Percentiles rank a stretch among this genome's conserved stretches.
These are phyloP conservation scores for Coleophora flavipennella DNA, from an alignment of 2,888 invertebrate species.

Conservation along the genomic window DNA sequence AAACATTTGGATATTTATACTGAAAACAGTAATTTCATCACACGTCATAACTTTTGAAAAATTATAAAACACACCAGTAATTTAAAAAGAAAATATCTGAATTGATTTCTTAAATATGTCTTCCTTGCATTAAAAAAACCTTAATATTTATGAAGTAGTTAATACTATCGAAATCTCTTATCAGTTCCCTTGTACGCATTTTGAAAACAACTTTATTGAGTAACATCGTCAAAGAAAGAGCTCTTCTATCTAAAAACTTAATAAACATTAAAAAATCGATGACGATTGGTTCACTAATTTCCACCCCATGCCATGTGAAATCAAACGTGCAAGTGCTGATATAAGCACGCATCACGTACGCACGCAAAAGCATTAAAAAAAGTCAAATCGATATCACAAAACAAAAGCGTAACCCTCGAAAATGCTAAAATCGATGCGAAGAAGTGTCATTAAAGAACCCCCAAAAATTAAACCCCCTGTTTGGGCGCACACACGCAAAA, in stretches of 20 bases:
- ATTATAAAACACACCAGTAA: too few relatives aligned
- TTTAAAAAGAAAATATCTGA: too few relatives aligned
- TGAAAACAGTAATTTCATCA: too few relatives aligned
- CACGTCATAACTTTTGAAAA: too few relatives aligned
- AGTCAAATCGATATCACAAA: slow-evolving; percentile 54
- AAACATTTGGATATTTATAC: too few relatives aligned
- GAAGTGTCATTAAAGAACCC: slow-evolving; percentile 73
- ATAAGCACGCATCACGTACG: slow-evolving; percentile 37
- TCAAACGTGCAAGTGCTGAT: slow-evolving; percentile 26
- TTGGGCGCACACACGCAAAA: slow-evolving; percentile 32
- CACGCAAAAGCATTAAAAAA: slow-evolving; percentile 36
- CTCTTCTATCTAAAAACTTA: background rate
- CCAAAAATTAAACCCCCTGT: slow-evolving; percentile 66
- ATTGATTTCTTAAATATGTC: too few relatives aligned
- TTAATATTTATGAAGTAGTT: too few relatives aligned
- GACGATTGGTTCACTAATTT: slow-evolving; percentile 23
- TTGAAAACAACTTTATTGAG: too few relatives aligned
- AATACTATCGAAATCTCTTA: too few relatives aligned
- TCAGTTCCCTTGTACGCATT: too few relatives aligned
- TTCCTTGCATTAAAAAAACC: too few relatives aligned
- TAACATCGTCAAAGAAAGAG: background rate
- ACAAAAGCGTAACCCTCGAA: slow-evolving; percentile 67
- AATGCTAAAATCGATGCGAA: slow-evolving; percentile 68
- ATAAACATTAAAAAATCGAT: slow-evolving; percentile 15
- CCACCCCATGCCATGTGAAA: slow-evolving; percentile 21